A percentile compares a stretch with the other conserved stretches of the same genome.
Conservation (phyloP, 2,888 invertebrate genomes). For the Gryllus longicercus region DNA sequence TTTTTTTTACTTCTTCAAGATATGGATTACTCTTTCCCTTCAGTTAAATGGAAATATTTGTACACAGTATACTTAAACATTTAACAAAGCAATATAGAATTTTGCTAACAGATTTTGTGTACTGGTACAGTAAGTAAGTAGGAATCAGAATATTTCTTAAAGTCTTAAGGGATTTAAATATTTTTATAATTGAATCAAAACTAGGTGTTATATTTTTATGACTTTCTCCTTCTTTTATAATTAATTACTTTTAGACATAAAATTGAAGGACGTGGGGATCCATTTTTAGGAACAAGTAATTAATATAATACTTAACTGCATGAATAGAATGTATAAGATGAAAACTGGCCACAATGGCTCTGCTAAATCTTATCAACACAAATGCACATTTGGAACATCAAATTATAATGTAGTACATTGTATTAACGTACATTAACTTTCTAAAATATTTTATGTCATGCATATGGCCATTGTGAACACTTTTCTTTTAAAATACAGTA, state of each 20-base stretch:
- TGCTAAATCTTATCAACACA: background rate
- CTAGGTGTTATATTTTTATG: too few species aligned
- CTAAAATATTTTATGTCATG: background rate
- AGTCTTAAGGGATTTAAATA: background rate
- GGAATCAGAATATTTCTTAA: conserved; percentile 5
- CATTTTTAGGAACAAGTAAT: conserved; percentile 23
- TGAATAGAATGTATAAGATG: background rate
- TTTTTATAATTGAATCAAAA: conserved; percentile 21
- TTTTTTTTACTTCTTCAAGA: conserved; percentile 22
- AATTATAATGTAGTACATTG: background rate
- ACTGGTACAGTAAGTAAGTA: background rate
- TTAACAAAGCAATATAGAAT: conserved; percentile 22
- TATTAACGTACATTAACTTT: background rate
- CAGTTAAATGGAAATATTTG: background rate
- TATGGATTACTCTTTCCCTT: conserved; percentile 23
- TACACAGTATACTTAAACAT: conserved; percentile 3
- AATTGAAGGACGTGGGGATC: conserved; percentile 22
- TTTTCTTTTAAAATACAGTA: background rate
- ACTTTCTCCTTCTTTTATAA: background rate
- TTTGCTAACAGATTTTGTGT: conserved; percentile 19
- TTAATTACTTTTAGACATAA: conserved; percentile 20
- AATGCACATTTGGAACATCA: background rate
- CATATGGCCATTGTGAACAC: conserved; percentile 20
- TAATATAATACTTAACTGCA: conserved; percentile 19
- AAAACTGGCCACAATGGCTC: conserved; percentile 4